Percentiles rank a stretch among this genome's conserved stretches.
These are phyloP conservation scores for Trachelus iudaicus DNA, from an alignment of 2,888 invertebrate species.

Conservation along the genomic window DNA sequence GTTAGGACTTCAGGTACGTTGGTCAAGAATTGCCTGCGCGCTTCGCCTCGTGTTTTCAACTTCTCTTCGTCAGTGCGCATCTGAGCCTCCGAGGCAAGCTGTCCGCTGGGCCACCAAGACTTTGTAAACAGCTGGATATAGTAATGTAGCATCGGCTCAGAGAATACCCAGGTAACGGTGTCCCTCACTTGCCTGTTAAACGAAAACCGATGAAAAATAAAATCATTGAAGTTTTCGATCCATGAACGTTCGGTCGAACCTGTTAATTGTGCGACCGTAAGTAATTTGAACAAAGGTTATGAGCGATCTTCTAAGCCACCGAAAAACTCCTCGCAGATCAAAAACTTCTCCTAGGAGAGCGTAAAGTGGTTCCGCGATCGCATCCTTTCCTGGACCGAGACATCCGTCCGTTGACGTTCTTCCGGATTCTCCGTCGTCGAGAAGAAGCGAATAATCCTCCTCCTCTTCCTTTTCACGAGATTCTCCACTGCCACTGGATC, in stretches of 20 bases:
- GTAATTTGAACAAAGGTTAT: slow-evolving; percentile 93
- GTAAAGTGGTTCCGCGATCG: slow-evolving; percentile 92
- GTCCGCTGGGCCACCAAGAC: slow-evolving; percentile 91
- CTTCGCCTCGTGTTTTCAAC: slow-evolving; percentile 76
- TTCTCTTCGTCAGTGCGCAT: slow-evolving; percentile 73
- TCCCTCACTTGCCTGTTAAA: slow-evolving; percentile 83
- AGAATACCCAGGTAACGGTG: slow-evolving; percentile 86
- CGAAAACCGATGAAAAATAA: slow-evolving; percentile 53
- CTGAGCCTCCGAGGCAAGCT: slow-evolving; percentile 71
- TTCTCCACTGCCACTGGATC: slow-evolving; percentile 72
- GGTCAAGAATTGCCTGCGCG: slow-evolving; percentile 76
- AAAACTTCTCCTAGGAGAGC: slow-evolving; percentile 88
- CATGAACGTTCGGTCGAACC: slow-evolving; percentile 65
- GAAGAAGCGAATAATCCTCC: slow-evolving; percentile 82
- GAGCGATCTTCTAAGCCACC: slow-evolving; percentile 86
- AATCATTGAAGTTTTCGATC: slow-evolving; percentile 64
- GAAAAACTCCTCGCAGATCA: slow-evolving; percentile 89
- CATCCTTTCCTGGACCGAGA: slow-evolving; percentile 74
- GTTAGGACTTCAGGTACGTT: slow-evolving; percentile 83
- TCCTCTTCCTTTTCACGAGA: slow-evolving; percentile 82
- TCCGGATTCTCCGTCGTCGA: slow-evolving; percentile 71
- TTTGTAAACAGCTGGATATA: slow-evolving; percentile 85
- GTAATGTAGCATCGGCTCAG: slow-evolving; percentile 91
- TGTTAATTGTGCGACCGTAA: slow-evolving; percentile 91
- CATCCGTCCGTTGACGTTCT: slow-evolving; percentile 60